Base-by-base conservation (phyloP, 1,140 invertebrate genomes). In the Drusus annulatus region DNA sequence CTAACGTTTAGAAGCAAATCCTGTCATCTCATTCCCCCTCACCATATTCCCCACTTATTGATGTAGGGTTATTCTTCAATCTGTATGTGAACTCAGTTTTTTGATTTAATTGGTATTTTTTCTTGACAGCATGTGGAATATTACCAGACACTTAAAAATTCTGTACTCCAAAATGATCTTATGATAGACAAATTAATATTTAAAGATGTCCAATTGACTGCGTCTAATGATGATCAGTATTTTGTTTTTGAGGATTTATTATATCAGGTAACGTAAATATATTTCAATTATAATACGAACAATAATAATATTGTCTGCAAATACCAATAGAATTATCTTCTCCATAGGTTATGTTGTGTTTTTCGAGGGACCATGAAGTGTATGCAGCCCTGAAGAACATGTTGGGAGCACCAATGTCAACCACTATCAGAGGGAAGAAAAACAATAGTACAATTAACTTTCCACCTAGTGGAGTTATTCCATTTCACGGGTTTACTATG, bases 401-500 rank as follows among this genome's bases (percentile, higher is more conserved):
- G 80, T 89, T 90, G 21, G 91, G 90, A 16, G 93, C 90, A 69
- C 91, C 93, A 0, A 92, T 94, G 75, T 92, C 92, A 36, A 93
- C 91, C 0, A 91, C 93, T 17, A 87, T 95, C 0, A 95, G 95
- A 88, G 93, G 94, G n/a, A 94, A 93, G 86, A 91, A 92, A 6
- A 85, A 92, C 10, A 93, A 93, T 81, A 93, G 92, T 81, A 90
- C 91, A 21, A 93, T 96, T n/a, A 92, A 94, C 23, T 98, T 97
- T 86, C 97, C 98, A 16, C 97, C 97, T 0, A 97, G 95, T 89
- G 97, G 97, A 5, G 93, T 99, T 17, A 97, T 99, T 84, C 98
- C 98, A 7, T 99, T 98, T 87, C 97, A 99, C 87, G 98, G 97
- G 0, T 98, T 99, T 86, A 95, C 97, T 8, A 98, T 99, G 97